Evolutionary conservation across 2,113 vertebrate species (phyloP).

Genomic region (Zapus hudsonius): DNA sequence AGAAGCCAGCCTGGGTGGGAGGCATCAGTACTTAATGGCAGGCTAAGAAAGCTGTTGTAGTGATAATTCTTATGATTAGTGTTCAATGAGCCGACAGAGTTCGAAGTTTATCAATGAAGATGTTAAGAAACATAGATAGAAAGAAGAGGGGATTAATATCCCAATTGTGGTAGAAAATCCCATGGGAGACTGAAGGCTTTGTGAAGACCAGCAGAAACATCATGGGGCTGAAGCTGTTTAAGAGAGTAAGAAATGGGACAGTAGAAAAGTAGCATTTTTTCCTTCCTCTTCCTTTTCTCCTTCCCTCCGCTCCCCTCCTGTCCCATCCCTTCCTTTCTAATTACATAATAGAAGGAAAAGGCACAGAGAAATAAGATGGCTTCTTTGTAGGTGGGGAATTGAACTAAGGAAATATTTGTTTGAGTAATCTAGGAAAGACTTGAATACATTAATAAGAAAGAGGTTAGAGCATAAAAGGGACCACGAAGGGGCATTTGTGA

Average conservation of each 20-base stretch:
- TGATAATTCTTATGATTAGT: neutral
- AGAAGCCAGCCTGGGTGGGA: neutral
- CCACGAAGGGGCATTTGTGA: neutral
- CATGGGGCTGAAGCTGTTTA: neutral
- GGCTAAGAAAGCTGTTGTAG: neutral
- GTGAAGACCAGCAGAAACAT: neutral
- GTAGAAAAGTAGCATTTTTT: fast-evolving
- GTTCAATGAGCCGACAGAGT: neutral
- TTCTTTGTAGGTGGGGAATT: neutral
- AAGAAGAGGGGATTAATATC: neutral
- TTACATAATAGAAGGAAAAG: neutral
- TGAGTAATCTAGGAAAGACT: neutral
- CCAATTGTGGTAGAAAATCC: neutral
- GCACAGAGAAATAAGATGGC: neutral
- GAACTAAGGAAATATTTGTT: too few relatives aligned
- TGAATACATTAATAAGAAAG: neutral
- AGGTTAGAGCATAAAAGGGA: neutral
- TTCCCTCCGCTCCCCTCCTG: neutral
- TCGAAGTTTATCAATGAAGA: neutral
- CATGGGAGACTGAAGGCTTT: neutral
- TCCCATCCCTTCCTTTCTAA: neutral
- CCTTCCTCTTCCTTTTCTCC: too few relatives aligned
- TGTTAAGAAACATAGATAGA: neutral
- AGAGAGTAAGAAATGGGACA: neutral
- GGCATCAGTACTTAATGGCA: neutral